These are phyloP conservation scores for Ammospiza nelsoni DNA, from an alignment of 2,113 vertebrate genomes.

Conservation along the genomic window DNA sequence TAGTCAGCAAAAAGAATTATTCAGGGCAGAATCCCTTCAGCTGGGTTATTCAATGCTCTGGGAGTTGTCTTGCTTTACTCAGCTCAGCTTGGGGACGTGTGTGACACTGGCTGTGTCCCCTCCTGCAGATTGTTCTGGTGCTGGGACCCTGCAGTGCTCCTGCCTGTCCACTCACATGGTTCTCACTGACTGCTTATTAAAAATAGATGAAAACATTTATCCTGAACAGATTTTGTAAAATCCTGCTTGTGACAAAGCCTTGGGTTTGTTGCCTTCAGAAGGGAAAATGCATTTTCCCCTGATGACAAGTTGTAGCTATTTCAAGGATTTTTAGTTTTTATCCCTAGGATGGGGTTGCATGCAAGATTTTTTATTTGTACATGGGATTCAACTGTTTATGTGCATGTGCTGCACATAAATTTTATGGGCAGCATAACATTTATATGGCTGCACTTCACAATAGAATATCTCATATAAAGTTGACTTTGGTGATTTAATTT, in stretches of 20 bases:
- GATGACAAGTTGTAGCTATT: not conserved
- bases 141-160: not conserved
- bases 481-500: not conserved
- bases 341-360: not conserved
- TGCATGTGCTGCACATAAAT: not conserved
- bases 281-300: not conserved
- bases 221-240: not conserved
- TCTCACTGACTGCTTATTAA: not conserved
- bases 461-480: rapidly evolving
- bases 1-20: not conserved
- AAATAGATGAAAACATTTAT: not conserved
- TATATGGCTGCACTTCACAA: not conserved
- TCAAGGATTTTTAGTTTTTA: not conserved
- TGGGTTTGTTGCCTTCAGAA: not conserved
- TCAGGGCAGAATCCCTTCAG: not conserved
- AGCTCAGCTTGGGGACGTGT: rapidly evolving
- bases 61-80: not conserved
- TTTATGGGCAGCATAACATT: not conserved
- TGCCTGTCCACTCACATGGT: not conserved
- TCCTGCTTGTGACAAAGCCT: not conserved
- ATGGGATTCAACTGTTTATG: not conserved
- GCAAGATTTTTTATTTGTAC: not conserved
- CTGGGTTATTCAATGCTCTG: rapidly evolving
- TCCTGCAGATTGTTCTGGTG: not conserved
- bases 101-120: not conserved